Evolutionary conservation across 2,888 invertebrate species (phyloP), one percentile per base, ranked within the genome.

Genomic region (Amiota minor): DNA sequence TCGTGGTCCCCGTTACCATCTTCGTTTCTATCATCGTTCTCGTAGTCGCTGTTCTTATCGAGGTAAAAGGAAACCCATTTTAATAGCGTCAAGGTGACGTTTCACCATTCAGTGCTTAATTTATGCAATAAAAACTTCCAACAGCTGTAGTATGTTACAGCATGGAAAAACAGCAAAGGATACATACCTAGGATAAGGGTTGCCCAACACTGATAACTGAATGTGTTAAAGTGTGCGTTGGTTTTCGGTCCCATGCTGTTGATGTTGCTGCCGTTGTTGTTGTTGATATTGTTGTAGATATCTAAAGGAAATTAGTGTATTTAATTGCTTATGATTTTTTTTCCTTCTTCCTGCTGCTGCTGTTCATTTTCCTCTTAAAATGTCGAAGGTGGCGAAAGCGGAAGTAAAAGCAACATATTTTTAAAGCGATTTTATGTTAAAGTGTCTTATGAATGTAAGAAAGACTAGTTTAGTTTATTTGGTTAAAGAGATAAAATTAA

Each of bases 71-170:
- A 75, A 72, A 16, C n/a, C 64, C 53, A 64, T 77, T 83, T 83
- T 83, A 83, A 83, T 83, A 78, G 84, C 85, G 80, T 76, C 83
- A 86, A 83, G 86, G 85, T 83, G 83, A 83, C 86, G 86, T 82
- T 79, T 77, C 79, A 77, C 75, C 82, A 85, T 86, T 86, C 77
- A 83, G 83, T 79, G 79, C 81, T 80, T 86, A 83, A 83, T 86
- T 83, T 83, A 80, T 86, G 80, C 85, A 85, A 83, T 86, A 85
- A 83, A 86, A 85, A 81, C 74, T 68, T 76, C 53, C 76, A 78
- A 64, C 76, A 83, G 77, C 72, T 71, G 74, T 55, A 35, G 35
- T 35, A 35, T 35, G 35, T 35, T 35, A 35, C 35, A 35, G 6
- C 35, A 35, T 6, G 35, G 6, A 35, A 6, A 35, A 35, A 35